Base-by-base conservation (phyloP, 2,113 vertebrate species). In the Ariopsis seemanni region DNA sequence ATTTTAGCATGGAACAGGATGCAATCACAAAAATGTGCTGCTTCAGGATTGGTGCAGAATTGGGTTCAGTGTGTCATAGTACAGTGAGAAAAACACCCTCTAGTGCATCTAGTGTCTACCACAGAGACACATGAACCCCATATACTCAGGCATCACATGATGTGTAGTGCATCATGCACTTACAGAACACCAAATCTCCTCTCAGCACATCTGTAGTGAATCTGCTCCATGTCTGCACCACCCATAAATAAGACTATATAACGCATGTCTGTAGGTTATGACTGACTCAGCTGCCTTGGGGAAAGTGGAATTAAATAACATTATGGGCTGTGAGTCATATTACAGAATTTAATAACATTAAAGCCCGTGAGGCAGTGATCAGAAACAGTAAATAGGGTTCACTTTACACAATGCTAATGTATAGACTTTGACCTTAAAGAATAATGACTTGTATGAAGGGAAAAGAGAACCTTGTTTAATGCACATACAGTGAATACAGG, bases 341-440 rank as follows among this genome's bases (percentile, higher is more conserved):
- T 67, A 83, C 82, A 83, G 82, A 27, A 83, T 67, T 67, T 67
- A 83, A 83, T 83, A 83, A 83, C 48, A 20, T 67, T 18, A 83
- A n/a, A 67, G 62, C 42, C 82, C 25, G 42, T 17, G 62, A 67
- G 82, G 62, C 82, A 67, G 48, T 67, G 62, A 83, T 63, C 62
- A 67, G 82, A 67, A 83, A 67, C 82, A 83, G 82, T 67, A 83
- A 67, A 67, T 67, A 83, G 82, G 62, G 82, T 53, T 83, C 62
- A 10, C 48, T 52, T 83, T 83, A 83, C 82, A 52, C 27, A 67
- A 83, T 83, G 82, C 82, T 67, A 83, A 83, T 83, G 62, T 67
- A 83, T 67, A 83, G 62, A 67, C 82, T 67, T 50, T 83, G 62
- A 53, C 82, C 82, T 67, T 83, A 83, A 83, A 83, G 62, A 83